Base-by-base conservation (phyloP, 2,888 invertebrate species). In the Archaeoteleia sp. region DNA sequence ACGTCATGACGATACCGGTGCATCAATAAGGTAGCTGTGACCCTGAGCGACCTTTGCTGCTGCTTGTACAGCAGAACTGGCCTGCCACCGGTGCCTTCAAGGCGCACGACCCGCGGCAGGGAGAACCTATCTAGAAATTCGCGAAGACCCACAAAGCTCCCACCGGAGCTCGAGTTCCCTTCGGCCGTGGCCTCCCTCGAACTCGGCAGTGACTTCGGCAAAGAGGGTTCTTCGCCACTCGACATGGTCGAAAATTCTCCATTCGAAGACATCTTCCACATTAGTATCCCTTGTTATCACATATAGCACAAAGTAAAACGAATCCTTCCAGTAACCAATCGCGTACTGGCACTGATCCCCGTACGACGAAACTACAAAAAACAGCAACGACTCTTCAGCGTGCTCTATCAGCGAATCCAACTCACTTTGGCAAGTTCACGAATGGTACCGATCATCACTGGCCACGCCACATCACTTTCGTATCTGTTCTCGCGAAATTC, bases 1-100 rank as follows among this genome's bases (percentile, higher is more conserved):
- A 86, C 85, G 65, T 87, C 85, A 54, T 85, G 83, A 43, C 87
- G 86, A 70, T 86, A 86, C 60, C 86, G 86, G 80, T 87, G 87
- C 79, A 87, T 85, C 17, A 87, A 78, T 23, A 87, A 76, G 9
- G 84, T 84, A 3, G 85, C 84, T 10, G 84, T 84, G 54, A 84
- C 84, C 69, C 84, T 72, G 5, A 84, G 75, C 30, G 85, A 85
- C 58, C 80, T 73, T 46, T 83, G 84, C 54, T 85, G 85, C 71
- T 84, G 85, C 70, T 84, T 84, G 74, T 84, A 85, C 46, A 85
- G 75, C 6, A 84, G 70, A 39, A 84, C 82, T 8, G 87, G 87
- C 40, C 86, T 80, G n/a, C 85, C 84, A n/a, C 86, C 82, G 17
- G 84, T 82, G 35, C 82, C 83, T 62, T 81, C 84, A 57, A 86